Conservation (phyloP, 2,888 invertebrate species). For the Heliconius charithonia region DNA sequence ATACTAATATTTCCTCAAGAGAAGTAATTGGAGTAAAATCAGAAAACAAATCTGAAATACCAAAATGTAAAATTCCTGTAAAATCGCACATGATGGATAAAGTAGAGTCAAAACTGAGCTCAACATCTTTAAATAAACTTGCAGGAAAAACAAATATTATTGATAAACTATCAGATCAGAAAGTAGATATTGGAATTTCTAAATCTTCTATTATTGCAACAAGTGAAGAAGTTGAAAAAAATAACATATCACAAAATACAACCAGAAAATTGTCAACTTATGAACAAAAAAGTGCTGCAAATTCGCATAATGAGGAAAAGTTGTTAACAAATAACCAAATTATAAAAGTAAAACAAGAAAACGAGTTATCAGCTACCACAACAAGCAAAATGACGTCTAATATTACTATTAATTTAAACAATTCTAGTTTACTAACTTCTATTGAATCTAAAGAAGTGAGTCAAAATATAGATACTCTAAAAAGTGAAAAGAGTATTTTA, state of each 20-base stretch:
- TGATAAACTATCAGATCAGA: slow-evolving; percentile 4
- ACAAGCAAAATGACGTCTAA: neutral
- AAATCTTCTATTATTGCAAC: neutral
- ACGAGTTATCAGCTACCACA: neutral
- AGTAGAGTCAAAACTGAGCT: slow-evolving; percentile 29
- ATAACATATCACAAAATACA: neutral
- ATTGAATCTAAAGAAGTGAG: neutral
- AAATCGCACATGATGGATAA: slow-evolving; percentile 7
- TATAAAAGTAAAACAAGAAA: neutral
- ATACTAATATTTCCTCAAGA: neutral
- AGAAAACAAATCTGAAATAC: neutral
- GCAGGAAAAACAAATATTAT: slow-evolving; percentile 5
- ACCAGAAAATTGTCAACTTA: neutral
- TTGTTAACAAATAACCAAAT: neutral
- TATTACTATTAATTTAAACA: neutral
- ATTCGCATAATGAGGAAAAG: neutral
- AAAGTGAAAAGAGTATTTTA: neutral
- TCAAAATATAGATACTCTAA: neutral
- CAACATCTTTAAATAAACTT: slow-evolving; percentile 26
- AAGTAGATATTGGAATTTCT: neutral
- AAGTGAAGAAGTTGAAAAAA: neutral
- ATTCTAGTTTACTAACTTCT: neutral
- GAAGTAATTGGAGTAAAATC: slow-evolving; percentile 12
- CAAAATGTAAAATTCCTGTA: slow-evolving; percentile 30
- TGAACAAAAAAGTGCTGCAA: neutral